A percentile compares a stretch with the other conserved stretches of the same genome.
Evolutionary conservation across 2,888 invertebrate genomes (phyloP).

Genomic region (Elegia similella): DNA sequence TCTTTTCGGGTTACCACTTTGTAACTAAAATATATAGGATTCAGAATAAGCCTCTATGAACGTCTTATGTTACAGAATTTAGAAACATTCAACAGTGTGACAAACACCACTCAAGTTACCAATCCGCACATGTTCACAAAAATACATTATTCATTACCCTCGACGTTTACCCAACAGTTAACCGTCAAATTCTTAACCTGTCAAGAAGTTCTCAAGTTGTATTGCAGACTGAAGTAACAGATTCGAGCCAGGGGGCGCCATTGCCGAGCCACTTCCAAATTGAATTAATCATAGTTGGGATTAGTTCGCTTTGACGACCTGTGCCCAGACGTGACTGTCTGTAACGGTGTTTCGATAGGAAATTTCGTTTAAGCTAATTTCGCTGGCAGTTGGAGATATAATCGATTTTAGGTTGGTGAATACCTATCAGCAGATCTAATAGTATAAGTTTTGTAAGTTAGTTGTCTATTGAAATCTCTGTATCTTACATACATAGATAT

Average conservation of each 20-base stretch:
- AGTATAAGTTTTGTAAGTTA: no score
- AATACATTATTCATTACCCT: conserved; percentile 4
- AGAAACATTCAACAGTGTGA: not conserved
- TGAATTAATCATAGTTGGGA: conserved; percentile 42
- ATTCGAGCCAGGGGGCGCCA: conserved; percentile 25
- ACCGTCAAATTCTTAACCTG: conserved; percentile 28
- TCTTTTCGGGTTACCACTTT: no score
- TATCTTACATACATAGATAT: no score
- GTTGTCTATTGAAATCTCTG: no score
- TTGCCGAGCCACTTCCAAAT: conserved; percentile 32
- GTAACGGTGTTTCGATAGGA: conserved; percentile 22
- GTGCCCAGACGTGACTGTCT: conserved; percentile 31
- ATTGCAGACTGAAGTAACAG: conserved; percentile 31
- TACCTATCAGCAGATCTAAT: no score
- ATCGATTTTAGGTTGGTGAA: conserved; percentile 8
- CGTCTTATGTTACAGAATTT: no score
- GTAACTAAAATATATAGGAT: no score
- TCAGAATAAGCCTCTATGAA: no score
- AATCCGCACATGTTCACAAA: not conserved
- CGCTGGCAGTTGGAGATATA: conserved; percentile 3
- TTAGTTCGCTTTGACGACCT: conserved; percentile 38
- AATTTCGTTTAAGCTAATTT: conserved; percentile 15
- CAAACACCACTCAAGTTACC: not conserved
- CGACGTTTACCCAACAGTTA: conserved; percentile 11
- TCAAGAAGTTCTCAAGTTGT: conserved; percentile 26